A percentile compares a stretch with the other conserved stretches of the same genome.
phyloP scores from a whole-genome alignment of 2,113 vertebrate species.

The Proteles cristata region DNA sequence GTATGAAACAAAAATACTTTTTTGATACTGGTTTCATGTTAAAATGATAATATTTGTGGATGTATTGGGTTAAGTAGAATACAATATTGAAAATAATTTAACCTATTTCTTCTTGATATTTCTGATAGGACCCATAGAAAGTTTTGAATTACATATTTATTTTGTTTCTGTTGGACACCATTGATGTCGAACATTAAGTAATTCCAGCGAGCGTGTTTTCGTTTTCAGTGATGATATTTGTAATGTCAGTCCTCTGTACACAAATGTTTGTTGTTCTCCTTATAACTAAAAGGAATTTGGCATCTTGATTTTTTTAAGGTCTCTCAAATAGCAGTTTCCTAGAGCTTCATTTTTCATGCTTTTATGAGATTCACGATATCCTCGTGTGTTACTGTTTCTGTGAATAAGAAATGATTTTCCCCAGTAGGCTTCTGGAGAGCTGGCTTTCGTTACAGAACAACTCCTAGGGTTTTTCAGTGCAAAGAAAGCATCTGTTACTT shows the following conservation, averaged over 20 bases:
- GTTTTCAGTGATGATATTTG: neutral
- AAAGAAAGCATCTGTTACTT: neutral
- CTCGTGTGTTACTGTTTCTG: neutral
- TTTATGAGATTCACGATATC: neutral
- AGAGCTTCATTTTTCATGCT: neutral
- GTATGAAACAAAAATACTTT: neutral
- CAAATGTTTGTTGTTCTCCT: slow-evolving; percentile 14
- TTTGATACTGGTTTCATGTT: neutral
- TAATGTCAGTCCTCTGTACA: neutral
- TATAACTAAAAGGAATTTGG: neutral
- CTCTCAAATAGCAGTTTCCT: neutral
- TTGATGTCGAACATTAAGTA: neutral
- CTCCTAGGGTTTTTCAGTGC: neutral
- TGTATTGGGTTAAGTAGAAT: neutral
- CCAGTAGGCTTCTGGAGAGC: neutral
- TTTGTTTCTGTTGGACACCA: neutral
- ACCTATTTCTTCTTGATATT: neutral
- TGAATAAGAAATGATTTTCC: neutral
- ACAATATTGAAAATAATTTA: neutral
- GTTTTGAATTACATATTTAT: neutral
- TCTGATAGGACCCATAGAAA: neutral
- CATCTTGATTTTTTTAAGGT: neutral
- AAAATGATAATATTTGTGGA: neutral
- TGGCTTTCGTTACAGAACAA: neutral
- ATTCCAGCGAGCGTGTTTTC: neutral